Base-by-base conservation (phyloP, 1,140 invertebrate species). In the Drosophila funebris region DNA sequence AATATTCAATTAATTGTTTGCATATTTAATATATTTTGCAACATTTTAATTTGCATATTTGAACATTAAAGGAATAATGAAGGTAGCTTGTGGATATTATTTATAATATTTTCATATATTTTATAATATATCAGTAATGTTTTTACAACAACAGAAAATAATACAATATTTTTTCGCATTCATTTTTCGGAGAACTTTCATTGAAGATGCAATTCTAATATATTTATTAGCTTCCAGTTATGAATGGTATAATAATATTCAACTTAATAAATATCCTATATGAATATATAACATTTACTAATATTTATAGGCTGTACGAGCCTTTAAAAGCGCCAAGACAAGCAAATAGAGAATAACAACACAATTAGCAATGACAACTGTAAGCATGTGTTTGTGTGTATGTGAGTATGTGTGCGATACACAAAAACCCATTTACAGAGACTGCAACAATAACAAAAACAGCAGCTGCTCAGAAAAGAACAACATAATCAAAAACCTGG, bases 351-450 rank as follows among this genome's bases (percentile, higher is more conserved):
- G 36, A 68, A 73, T 54, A 67, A 68, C 73, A 74, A 82, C 9
- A 81, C 68, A 80, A 85, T 85, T 85, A 85, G 84, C 80, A 80
- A 80, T 74, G 64, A 63, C 75, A 78, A 68, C 73, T 77, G 29
- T 8, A n/a, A n/a, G n/a, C n/a, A 18, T 53, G 14, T 29, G 9
- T 53, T 9, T 63, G 22, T 41, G 27, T 56, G 39, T 29, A 41
- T 44, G 41, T 22, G 27, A 20, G 24, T 58, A 4, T 33, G 39
- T 33, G 54, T 57, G 61, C 64, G 62, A 57, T 78, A 75, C 72
- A 72, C 67, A 63, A 79, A 73, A 73, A 70, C 48, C 53, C 78
- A 84, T 82, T 82, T 73, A 54, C 63, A 54, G 66, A 56, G 69
- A 77, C 64, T 46, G 13, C 39, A 58, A 43, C 33, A 66, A 20